Evolutionary conservation across 2,113 vertebrate species (phyloP).

Genomic region (Aspidoscelis tigris): DNA sequence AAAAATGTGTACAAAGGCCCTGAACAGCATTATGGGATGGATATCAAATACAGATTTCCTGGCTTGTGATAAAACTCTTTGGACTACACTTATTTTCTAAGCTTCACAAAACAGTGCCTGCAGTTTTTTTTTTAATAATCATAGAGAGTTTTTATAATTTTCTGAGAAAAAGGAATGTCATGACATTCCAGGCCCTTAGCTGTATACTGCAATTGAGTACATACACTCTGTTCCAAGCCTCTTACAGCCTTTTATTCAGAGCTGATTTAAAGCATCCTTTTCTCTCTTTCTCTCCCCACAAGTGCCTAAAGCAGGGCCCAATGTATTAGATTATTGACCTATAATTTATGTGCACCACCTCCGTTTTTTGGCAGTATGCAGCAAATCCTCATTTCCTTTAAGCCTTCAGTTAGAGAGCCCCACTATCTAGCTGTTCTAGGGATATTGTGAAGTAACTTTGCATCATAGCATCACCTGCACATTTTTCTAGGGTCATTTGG

Average conservation of each 20-base stretch:
- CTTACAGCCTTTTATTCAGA: background rate
- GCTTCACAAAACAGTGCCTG: background rate
- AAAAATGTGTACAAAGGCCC: background rate
- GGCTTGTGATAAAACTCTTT: background rate
- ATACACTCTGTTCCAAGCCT: too few species aligned
- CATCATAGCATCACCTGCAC: background rate
- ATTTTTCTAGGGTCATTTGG: background rate
- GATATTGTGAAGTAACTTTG: background rate
- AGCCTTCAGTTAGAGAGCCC: background rate
- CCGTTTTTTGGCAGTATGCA: background rate
- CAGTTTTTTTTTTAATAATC: background rate
- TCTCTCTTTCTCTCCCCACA: background rate
- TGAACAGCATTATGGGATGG: background rate
- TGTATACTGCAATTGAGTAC: background rate
- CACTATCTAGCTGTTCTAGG: background rate
- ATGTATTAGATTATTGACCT: background rate
- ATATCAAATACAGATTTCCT: background rate
- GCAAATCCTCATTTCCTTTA: background rate
- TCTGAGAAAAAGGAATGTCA: background rate
- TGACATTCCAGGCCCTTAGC: background rate
- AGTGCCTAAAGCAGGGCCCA: background rate
- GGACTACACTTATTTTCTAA: background rate
- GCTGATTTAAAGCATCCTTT: background rate
- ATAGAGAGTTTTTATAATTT: background rate
- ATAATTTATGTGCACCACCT: background rate